A percentile compares a stretch with the other conserved stretches of the same genome.
Evolutionary conservation across 2,797 vertebrate genomes (phyloP).

Genomic region (Squalus acanthias): DNA sequence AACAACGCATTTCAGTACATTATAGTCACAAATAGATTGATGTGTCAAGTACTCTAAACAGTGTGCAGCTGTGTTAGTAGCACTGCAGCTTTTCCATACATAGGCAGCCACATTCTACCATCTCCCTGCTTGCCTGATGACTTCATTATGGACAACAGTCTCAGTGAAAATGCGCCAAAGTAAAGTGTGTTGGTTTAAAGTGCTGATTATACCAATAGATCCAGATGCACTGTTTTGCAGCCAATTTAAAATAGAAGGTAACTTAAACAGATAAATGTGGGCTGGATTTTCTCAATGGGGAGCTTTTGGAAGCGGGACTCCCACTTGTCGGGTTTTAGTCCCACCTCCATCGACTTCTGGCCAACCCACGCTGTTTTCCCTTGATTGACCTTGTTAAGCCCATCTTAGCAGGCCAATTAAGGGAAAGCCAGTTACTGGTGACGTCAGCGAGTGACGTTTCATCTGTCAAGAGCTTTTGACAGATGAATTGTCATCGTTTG

Average conservation of each 20-base stretch:
- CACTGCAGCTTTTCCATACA: not conserved
- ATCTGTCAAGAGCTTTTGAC: too few species aligned
- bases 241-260: not conserved
- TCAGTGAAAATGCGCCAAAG: not conserved
- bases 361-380: too few species aligned
- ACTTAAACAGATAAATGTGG: not conserved
- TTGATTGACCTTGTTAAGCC: too few species aligned
- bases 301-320: too few species aligned
- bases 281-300: too few species aligned
- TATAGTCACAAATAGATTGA: not conserved
- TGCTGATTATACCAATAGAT: not conserved
- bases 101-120: not conserved
- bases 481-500: too few species aligned
- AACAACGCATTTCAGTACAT: not conserved
- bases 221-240: not conserved
- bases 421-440: too few species aligned
- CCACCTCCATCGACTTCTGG: too few species aligned
- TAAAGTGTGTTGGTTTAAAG: not conserved
- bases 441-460: too few species aligned
- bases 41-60: slow-evolving; percentile 23
- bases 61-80: slow-evolving; percentile 29
- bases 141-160: not conserved
- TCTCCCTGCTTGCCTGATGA: slow-evolving; percentile 15
- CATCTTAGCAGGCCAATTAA: too few species aligned
- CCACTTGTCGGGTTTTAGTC: too few species aligned